Conservation (phyloP, 1,140 invertebrate genomes). For the Cydia pomonella region DNA sequence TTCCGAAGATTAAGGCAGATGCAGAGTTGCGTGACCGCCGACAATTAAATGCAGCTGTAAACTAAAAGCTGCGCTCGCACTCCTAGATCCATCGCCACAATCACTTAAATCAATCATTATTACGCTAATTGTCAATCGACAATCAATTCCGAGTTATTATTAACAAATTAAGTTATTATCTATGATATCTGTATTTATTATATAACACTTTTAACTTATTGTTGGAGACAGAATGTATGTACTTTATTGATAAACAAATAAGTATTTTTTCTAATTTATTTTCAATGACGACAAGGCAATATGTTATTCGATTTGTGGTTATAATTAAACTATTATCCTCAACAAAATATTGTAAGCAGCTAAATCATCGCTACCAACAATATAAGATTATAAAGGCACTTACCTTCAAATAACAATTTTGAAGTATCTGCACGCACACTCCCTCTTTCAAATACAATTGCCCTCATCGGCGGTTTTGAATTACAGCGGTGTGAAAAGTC, state of each 20-base stretch:
- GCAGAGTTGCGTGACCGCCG: constrained; percentile 23
- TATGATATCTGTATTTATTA: neutral
- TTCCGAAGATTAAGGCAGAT: constrained; percentile 30
- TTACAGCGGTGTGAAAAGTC: constrained; percentile 51
- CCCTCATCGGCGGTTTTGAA: constrained; percentile 42
- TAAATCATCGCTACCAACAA: too few species aligned
- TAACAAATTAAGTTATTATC: neutral
- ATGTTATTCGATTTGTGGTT: too few species aligned
- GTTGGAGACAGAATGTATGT: too few species aligned
- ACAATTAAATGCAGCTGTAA: constrained; percentile 31
- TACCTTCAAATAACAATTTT: neutral
- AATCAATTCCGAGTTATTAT: neutral
- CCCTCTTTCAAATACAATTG: constrained; percentile 9
- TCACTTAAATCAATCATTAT: constrained; percentile 14
- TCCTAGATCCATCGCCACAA: neutral
- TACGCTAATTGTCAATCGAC: constrained; percentile 16
- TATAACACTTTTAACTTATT: too few species aligned
- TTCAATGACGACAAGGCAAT: too few species aligned
- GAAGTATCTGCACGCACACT: neutral
- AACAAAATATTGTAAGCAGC: too few species aligned
- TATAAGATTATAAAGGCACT: too few species aligned
- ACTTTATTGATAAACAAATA: too few species aligned
- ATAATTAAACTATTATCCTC: too few species aligned
- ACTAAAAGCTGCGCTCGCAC: constrained; percentile 25
- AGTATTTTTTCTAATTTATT: too few species aligned